Conservation (phyloP, 2,888 invertebrate species). For the Caradrina clavipalpis region DNA sequence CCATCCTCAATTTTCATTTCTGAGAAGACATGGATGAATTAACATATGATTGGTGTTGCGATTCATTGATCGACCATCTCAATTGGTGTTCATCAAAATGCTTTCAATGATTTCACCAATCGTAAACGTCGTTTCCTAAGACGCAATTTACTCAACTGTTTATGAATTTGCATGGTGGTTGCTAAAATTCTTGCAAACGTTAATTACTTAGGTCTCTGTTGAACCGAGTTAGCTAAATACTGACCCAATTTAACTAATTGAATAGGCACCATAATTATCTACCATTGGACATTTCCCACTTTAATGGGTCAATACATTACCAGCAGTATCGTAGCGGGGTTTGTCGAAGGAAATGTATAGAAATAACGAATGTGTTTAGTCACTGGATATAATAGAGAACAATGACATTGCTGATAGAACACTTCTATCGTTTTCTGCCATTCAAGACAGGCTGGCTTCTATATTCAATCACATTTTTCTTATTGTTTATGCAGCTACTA, state of each 20-base stretch:
- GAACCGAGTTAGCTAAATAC: constrained; percentile 26
- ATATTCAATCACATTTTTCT: constrained; percentile 16
- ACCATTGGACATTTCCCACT: constrained; percentile 1
- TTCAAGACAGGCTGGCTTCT: constrained; percentile 3
- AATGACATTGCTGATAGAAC: constrained; percentile 20
- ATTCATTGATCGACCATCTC: constrained; percentile 41
- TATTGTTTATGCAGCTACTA: neutral
- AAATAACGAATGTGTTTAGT: constrained; percentile 37
- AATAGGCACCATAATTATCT: constrained; percentile 27
- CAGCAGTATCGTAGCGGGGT: constrained; percentile 24
- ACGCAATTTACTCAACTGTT: constrained; percentile 60
- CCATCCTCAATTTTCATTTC: constrained; percentile 49
- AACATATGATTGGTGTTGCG: constrained; percentile 45
- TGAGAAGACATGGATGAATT: constrained; percentile 55
- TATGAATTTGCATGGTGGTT: constrained; percentile 69
- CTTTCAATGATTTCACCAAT: constrained; percentile 58
- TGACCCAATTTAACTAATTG: constrained; percentile 28
- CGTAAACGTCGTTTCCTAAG: constrained; percentile 57
- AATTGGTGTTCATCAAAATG: constrained; percentile 52
- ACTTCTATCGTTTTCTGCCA: constrained; percentile 10
- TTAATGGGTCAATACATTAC: constrained; percentile 31
- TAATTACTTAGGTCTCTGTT: constrained; percentile 50
- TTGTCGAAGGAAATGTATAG: constrained; percentile 18
- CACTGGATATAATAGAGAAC: constrained; percentile 2
- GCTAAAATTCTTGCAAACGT: constrained; percentile 64